These are phyloP conservation scores for Gobius niger DNA, from an alignment of 2,113 vertebrate genomes.

Conservation along the genomic window DNA sequence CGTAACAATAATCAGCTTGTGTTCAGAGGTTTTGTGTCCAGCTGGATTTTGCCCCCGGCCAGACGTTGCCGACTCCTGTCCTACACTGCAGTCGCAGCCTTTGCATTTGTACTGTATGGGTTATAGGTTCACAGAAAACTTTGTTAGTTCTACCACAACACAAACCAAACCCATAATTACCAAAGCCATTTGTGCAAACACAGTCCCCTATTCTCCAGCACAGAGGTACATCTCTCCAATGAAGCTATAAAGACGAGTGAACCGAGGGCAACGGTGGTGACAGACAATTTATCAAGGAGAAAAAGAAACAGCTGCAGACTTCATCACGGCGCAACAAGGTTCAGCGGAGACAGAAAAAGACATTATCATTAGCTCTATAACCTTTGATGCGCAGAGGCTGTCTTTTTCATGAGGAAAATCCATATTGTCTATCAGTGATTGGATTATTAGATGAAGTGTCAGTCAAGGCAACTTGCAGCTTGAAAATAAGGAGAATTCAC, in stretches of 20 bases:
- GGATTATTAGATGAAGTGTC: not conserved
- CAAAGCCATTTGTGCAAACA: not conserved
- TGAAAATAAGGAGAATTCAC: not conserved
- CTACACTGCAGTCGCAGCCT: too few species aligned
- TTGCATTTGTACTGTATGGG: not conserved
- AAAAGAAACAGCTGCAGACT: not conserved
- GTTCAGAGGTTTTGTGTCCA: too few species aligned
- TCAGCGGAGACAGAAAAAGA: not conserved
- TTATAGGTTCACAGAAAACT: not conserved
- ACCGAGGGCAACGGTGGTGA: not conserved
- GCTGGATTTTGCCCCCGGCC: too few species aligned
- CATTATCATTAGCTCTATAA: not conserved
- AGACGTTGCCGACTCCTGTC: too few species aligned
- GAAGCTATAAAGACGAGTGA: constrained; percentile 24
- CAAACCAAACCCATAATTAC: not conserved
- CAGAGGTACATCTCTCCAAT: constrained; percentile 26
- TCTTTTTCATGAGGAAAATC: not conserved
- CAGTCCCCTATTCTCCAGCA: not conserved
- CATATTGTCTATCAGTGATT: not conserved
- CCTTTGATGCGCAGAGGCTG: not conserved
- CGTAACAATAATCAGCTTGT: too few species aligned
- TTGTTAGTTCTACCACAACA: not conserved
- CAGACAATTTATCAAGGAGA: not conserved
- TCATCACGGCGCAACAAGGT: not conserved
- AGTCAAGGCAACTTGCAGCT: not conserved